phyloP scores from a whole-genome alignment of 1,140 invertebrate genomes.

The Drosophila bipectinata region DNA sequence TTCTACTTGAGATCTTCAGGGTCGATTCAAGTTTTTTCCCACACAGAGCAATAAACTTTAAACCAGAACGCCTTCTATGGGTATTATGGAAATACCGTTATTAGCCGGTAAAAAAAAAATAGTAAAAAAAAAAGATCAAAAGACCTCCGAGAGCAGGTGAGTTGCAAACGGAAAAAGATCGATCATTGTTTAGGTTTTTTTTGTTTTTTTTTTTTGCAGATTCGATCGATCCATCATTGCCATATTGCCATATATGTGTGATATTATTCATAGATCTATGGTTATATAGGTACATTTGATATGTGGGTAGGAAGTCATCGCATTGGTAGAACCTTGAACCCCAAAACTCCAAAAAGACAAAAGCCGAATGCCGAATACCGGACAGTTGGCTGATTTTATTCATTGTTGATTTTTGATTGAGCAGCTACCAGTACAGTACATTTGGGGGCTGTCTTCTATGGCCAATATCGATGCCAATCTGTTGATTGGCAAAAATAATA shows the following conservation, averaged over 20 bases:
- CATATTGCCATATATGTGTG: slow-evolving; percentile 30
- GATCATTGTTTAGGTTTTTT: slow-evolving; percentile 32
- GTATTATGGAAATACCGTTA: slow-evolving; percentile 76
- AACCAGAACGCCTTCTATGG: slow-evolving; percentile 68
- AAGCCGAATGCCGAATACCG: slow-evolving; percentile 49
- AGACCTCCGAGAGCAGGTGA: slow-evolving; percentile 68
- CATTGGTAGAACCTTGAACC: slow-evolving; percentile 71
- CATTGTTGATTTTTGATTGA: slow-evolving; percentile 44
- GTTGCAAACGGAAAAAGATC: slow-evolving; percentile 27
- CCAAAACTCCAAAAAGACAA: slow-evolving; percentile 26
- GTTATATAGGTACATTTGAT: not conserved
- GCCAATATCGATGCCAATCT: slow-evolving; percentile 44
- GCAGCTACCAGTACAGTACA: slow-evolving; percentile 4
- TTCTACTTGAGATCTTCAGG: slow-evolving; percentile 22
- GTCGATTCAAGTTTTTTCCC: slow-evolving; percentile 33
- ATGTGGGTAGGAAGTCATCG: slow-evolving; percentile 69
- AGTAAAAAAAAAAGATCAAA: slow-evolving; percentile 54
- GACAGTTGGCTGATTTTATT: slow-evolving; percentile 49
- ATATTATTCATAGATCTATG: slow-evolving; percentile 1
- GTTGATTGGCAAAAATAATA: slow-evolving; percentile 9
- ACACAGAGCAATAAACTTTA: slow-evolving; percentile 19
- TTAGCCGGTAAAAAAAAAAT: slow-evolving; percentile 6
- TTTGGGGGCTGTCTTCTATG: slow-evolving; percentile 5
- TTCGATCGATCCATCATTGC: slow-evolving; percentile 69
- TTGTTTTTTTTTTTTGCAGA: slow-evolving; percentile 47